Percentiles rank a stretch among this genome's conserved stretches.
These are phyloP conservation scores for Lepisosteus osseus DNA, from an alignment of 2,113 vertebrate genomes.

Conservation along the genomic window DNA sequence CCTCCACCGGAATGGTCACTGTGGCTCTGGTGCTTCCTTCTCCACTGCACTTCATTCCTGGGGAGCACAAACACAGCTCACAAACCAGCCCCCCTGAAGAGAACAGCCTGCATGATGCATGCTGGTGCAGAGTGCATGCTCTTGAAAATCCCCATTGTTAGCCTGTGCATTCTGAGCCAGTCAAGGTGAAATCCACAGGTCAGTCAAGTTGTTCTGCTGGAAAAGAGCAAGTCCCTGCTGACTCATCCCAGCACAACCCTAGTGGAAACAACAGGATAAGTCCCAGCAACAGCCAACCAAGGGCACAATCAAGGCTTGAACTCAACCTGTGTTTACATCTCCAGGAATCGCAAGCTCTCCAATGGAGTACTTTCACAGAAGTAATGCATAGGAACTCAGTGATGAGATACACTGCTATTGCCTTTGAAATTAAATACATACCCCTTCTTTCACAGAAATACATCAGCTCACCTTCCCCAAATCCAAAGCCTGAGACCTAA, in stretches of 20 bases:
- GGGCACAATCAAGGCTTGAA: neutral
- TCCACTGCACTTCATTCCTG: constrained; percentile 30
- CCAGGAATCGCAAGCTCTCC: no score
- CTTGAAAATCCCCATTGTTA: neutral
- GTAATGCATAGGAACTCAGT: neutral
- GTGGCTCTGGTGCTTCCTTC: constrained; percentile 36
- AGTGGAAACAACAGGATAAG: neutral
- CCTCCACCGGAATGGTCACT: constrained; percentile 55
- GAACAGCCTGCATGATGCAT: neutral
- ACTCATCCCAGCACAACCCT: neutral
- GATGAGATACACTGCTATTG: neutral
- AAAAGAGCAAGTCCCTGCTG: no score
- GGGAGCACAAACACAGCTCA: constrained; percentile 4
- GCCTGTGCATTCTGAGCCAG: neutral
- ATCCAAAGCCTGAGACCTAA: no score
- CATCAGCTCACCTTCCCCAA: no score
- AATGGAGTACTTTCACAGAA: neutral
- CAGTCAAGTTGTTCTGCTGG: no score
- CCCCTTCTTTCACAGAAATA: no score
- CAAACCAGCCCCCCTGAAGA: neutral
- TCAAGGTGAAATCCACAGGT: neutral
- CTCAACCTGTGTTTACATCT: no score
- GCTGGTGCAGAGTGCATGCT: neutral
- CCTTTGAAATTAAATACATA: neutral
- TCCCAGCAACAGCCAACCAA: neutral